Evolutionary conservation across 2,888 invertebrate genomes (phyloP).

Genomic region (Psylliodes chrysocephalus): DNA sequence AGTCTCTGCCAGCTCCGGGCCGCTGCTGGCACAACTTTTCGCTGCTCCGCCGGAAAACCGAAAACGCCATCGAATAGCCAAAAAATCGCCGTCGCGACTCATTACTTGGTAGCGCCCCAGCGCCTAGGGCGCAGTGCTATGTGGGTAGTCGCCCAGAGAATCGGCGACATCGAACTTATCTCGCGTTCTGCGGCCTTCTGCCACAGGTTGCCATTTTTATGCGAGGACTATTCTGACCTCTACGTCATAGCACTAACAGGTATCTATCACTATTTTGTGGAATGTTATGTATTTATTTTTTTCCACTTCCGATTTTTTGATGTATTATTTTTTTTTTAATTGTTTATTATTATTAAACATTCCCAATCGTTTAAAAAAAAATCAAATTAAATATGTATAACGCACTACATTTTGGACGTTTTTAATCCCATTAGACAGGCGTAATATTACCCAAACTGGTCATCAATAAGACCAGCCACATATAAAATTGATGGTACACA

Average conservation of each 20-base stretch:
- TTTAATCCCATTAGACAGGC: no score
- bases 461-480: background rate
- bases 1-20: conserved; percentile 61
- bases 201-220: conserved; percentile 44
- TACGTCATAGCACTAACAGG: conserved; percentile 30
- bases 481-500: background rate
- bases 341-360: no score
- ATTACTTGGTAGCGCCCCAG: conserved; percentile 9
- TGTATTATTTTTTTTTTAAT: no score
- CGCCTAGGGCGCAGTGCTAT: conserved; percentile 43
- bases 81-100: background rate
- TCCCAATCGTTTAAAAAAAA: no score
- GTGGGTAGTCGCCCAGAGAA: conserved; percentile 38
- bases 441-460: no score
- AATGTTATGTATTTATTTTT: background rate
- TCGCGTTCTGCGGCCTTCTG: conserved; percentile 23
- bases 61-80: conserved; percentile 13
- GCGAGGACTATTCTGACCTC: conserved; percentile 11
- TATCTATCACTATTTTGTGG: conserved; percentile 12
- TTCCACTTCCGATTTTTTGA: no score
- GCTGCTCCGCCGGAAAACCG: conserved; percentile 48
- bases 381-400: no score
- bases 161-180: conserved; percentile 30
- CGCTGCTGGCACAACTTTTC: conserved; percentile 56
- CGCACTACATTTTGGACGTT: no score